Conservation (phyloP, 2,113 vertebrate genomes). For the Entelurus aequoreus region DNA sequence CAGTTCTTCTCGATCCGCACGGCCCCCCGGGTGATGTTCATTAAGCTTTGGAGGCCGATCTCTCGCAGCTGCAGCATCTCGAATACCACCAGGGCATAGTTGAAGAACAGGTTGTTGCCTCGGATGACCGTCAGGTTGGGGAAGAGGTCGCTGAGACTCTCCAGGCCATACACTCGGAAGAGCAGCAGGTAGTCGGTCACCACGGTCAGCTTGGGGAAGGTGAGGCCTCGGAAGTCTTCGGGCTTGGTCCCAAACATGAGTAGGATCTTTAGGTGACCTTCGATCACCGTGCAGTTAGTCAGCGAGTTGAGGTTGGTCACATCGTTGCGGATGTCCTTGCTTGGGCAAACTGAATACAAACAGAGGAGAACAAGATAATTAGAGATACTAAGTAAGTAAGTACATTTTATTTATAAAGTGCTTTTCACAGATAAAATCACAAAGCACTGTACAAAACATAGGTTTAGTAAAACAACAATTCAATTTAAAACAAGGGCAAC, state of each 20-base stretch:
- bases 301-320: conserved; percentile 79
- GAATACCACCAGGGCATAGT: conserved; percentile 92
- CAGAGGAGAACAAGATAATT: not conserved
- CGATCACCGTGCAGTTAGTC: conserved; percentile 92
- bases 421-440: too few relatives aligned
- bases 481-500: too few relatives aligned
- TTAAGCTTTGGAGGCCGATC: conserved; percentile 88
- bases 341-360: conserved; percentile 78
- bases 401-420: too few relatives aligned
- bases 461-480: too few relatives aligned
- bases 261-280: conserved; percentile 92
- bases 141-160: conserved; percentile 89
- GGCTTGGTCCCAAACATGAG: conserved; percentile 90
- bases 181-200: conserved; percentile 93
- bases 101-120: conserved; percentile 92
- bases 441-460: too few relatives aligned
- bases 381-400: too few relatives aligned
- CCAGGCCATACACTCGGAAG: conserved; percentile 90
- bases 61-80: conserved; percentile 96
- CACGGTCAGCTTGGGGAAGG: conserved; percentile 86
- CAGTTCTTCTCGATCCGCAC: conserved; percentile 96
- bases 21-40: conserved; percentile 91
- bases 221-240: conserved; percentile 86
- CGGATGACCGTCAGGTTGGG: conserved; percentile 94
- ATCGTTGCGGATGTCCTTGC: conserved; percentile 93